Conservation (phyloP, 1,140 invertebrate species). For the Drosophila lacertosa region DNA sequence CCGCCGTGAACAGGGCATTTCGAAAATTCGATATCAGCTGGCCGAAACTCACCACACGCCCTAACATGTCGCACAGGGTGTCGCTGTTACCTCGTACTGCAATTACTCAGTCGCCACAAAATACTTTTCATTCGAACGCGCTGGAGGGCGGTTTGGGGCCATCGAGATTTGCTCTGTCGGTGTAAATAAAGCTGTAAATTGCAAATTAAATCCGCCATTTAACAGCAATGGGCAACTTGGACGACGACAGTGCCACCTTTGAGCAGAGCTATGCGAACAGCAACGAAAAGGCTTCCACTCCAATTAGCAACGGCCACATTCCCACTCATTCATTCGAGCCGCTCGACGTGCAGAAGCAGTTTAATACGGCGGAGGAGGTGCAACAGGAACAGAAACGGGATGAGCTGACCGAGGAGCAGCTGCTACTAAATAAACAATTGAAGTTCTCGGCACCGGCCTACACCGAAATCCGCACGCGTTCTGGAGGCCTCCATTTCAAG, state of each 20-base stretch:
- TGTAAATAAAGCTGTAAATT: slow-evolving; percentile 8
- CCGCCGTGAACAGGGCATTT: neutral
- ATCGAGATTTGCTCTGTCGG: slow-evolving; percentile 2
- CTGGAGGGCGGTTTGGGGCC: slow-evolving; percentile 24
- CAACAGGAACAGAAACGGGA: neutral
- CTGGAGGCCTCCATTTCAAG: slow-evolving; percentile 56
- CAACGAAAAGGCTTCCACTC: slow-evolving; percentile 21
- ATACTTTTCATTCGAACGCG: slow-evolving; percentile 34
- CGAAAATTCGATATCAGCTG: slow-evolving; percentile 29
- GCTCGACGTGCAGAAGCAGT: neutral
- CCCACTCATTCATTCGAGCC: slow-evolving; percentile 6
- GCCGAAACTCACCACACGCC: slow-evolving; percentile 34
- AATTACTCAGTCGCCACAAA: slow-evolving; percentile 7
- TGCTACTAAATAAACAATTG: slow-evolving; percentile 30
- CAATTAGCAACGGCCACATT: slow-evolving; percentile 49
- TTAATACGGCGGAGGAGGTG: neutral
- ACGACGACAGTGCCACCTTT: slow-evolving; percentile 51
- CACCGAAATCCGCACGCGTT: slow-evolving; percentile 70
- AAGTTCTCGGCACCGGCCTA: slow-evolving; percentile 75
- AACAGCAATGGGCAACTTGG: slow-evolving; percentile 59
- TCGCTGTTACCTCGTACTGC: neutral
- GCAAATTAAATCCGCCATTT: slow-evolving; percentile 5
- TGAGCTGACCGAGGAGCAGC: slow-evolving; percentile 30
- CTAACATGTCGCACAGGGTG: slow-evolving; percentile 8
- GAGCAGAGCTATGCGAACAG: slow-evolving; percentile 47